phyloP scores from a whole-genome alignment of 2,113 vertebrate genomes.

The Myotis lucifugus region DNA sequence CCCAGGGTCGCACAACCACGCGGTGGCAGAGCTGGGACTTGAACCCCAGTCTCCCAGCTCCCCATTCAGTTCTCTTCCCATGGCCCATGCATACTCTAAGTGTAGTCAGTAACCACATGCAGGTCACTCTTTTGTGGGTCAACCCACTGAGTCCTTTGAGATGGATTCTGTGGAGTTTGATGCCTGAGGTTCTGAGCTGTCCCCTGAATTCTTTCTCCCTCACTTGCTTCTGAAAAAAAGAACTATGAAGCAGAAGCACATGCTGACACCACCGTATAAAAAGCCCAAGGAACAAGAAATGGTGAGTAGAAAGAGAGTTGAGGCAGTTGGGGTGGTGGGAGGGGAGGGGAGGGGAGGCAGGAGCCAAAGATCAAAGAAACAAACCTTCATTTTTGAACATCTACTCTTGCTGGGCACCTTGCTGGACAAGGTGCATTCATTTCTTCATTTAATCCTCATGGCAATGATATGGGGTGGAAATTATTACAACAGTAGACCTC shows the following conservation, averaged over 20 bases:
- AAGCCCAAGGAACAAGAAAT: not conserved
- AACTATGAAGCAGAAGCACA: not conserved
- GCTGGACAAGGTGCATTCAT: not conserved
- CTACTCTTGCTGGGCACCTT: constrained; percentile 13
- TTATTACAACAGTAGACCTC: not conserved
- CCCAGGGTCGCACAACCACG: not conserved
- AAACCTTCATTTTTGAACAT: constrained; percentile 27
- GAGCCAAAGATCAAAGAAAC: constrained; percentile 9
- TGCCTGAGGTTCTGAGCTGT: not conserved
- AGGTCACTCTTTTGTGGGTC: not conserved
- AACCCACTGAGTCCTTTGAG: not conserved
- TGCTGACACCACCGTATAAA: not conserved
- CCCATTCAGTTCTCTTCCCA: not conserved
- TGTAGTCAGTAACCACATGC: not conserved
- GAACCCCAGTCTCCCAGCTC: not conserved
- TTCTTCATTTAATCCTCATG: not conserved
- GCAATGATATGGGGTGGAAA: not conserved
- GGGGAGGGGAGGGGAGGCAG: not conserved
- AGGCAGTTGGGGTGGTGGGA: not conserved
- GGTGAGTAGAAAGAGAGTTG: not conserved
- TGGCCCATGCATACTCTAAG: not conserved
- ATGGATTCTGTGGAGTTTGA: not conserved
- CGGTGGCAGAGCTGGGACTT: not conserved
- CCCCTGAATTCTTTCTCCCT: not conserved
- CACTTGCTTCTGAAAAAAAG: not conserved